These are phyloP conservation scores for Paracyprichromis sp. DNA, from an alignment of 2,113 vertebrate species.

Conservation along the genomic window DNA sequence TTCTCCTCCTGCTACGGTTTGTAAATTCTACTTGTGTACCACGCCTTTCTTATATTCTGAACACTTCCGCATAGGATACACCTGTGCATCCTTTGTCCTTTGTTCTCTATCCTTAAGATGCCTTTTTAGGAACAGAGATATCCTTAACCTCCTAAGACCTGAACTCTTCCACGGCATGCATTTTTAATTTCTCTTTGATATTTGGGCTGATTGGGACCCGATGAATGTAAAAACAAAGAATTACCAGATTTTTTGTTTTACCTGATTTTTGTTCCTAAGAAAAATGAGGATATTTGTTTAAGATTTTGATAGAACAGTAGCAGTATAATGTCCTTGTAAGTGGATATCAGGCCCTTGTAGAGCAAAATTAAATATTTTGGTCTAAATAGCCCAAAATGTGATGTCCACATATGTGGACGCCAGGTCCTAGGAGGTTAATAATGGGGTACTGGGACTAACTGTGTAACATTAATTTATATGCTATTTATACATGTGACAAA, in stretches of 20 bases:
- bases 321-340: background rate
- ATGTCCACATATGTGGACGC: background rate
- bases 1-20: background rate
- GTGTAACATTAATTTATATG: background rate
- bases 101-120: background rate
- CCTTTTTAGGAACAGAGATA: background rate
- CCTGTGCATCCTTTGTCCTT: background rate
- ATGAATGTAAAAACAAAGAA: too few relatives aligned
- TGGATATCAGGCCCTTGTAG: background rate
- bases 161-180: too few relatives aligned
- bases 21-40: background rate
- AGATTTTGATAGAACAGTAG: background rate
- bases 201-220: too few relatives aligned
- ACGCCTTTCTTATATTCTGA: background rate
- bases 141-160: background rate
- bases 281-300: background rate
- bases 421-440: background rate
- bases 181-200: too few relatives aligned
- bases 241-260: too few relatives aligned
- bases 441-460: background rate
- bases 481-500: background rate
- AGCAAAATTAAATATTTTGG: background rate
- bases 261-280: too few relatives aligned
- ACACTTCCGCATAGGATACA: background rate
- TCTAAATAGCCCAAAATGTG: background rate